A percentile compares a stretch with the other conserved stretches of the same genome.
phyloP scores from a whole-genome alignment of 2,113 vertebrate species.

The Prolemur simus region DNA sequence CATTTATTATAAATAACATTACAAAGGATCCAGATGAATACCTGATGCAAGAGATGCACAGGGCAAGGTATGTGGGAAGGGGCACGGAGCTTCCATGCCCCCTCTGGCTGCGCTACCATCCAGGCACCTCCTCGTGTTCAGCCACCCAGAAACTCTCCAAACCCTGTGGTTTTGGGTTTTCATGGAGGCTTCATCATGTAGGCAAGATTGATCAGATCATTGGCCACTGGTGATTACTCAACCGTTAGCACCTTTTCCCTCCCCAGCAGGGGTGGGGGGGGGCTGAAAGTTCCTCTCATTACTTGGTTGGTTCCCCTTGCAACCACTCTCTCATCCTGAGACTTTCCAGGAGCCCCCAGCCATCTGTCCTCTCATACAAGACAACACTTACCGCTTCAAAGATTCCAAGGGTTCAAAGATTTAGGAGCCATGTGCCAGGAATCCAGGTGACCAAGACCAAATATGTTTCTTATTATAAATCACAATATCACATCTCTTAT shows the following conservation, averaged over 20 bases:
- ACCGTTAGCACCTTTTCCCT: neutral
- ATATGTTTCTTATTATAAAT: neutral
- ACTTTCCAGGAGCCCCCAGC: neutral
- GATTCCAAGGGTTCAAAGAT: neutral
- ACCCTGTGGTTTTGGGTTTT: neutral
- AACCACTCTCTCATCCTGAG: neutral
- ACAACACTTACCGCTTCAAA: neutral
- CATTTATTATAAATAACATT: neutral
- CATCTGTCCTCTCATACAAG: no score
- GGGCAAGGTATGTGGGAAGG: neutral
- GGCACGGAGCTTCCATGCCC: neutral
- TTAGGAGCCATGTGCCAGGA: neutral
- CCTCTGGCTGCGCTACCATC: neutral
- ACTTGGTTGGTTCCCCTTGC: neutral
- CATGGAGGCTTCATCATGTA: neutral
- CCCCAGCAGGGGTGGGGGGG: no score
- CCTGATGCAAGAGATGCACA: neutral
- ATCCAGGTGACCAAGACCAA: neutral
- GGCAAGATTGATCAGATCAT: neutral
- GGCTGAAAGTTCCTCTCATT: neutral
- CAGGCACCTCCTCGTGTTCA: neutral
- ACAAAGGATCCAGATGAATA: neutral
- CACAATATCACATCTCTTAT: no score
- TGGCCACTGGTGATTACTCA: neutral
- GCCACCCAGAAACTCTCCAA: neutral